Conservation (phyloP, 1,140 invertebrate species). For the Cherax quadricarinatus region DNA sequence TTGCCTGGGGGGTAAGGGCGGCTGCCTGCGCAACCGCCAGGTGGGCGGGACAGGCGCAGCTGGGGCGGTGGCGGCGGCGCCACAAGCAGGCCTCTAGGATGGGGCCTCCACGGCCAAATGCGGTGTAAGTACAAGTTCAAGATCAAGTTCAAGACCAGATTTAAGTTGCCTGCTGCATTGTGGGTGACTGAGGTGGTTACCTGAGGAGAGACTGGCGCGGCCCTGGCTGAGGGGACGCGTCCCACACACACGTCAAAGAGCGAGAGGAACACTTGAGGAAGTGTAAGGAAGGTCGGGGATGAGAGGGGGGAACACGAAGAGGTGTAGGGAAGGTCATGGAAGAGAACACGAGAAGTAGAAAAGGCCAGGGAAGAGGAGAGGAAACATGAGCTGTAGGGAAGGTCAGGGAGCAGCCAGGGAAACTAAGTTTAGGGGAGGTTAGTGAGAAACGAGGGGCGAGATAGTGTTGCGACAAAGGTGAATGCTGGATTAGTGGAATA, state of each 20-base stretch:
- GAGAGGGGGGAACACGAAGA: not conserved
- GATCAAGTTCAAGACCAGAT: conserved; percentile 48
- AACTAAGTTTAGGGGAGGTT: not conserved
- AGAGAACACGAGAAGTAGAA: not conserved
- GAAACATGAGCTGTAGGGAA: not conserved
- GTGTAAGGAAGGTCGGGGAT: not conserved
- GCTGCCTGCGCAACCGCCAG: too few species aligned
- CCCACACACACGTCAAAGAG: not conserved
- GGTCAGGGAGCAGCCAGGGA: not conserved
- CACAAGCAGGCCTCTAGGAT: not conserved
- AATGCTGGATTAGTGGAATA: too few species aligned
- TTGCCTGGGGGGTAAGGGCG: not conserved
- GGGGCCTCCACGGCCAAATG: conserved; percentile 12
- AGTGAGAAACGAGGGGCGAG: not conserved
- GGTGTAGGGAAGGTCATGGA: not conserved
- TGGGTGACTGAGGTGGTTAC: conserved; percentile 3
- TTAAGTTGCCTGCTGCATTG: conserved; percentile 38
- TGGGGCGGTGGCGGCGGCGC: not conserved
- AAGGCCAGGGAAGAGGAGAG: not conserved
- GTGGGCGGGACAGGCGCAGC: not conserved
- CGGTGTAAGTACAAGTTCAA: conserved; percentile 43
- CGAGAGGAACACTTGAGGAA: not conserved
- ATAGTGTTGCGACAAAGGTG: not conserved
- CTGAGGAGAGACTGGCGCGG: conserved; percentile 12
- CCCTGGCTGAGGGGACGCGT: too few species aligned